Conservation (phyloP, 2,113 vertebrate genomes). For the Amblyopsis rosae region DNA sequence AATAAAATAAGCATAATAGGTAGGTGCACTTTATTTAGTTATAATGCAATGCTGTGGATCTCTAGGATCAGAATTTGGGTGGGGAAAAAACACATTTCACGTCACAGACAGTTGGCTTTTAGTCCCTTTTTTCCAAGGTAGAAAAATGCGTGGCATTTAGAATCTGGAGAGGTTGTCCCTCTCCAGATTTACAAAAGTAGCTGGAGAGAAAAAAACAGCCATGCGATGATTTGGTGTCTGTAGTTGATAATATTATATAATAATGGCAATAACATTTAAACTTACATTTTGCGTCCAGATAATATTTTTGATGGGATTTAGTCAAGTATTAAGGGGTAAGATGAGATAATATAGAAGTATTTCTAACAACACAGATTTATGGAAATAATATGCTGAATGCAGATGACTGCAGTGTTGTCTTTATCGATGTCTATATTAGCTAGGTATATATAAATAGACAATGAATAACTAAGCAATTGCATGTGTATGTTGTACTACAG, state of each 20-base stretch:
- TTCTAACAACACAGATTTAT: neutral
- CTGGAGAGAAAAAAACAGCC: conserved; percentile 8
- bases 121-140: conserved; percentile 53
- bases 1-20: neutral
- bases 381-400: neutral
- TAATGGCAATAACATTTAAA: conserved; percentile 14
- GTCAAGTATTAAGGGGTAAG: conserved; percentile 52
- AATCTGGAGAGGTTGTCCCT: conserved; percentile 17
- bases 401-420: neutral
- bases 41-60: conserved; percentile 1
- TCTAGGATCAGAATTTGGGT: neutral
- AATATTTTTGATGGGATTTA: conserved; percentile 45
- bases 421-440: too few relatives aligned
- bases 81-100: conserved; percentile 7
- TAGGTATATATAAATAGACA: neutral
- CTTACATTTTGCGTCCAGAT: conserved; percentile 37
- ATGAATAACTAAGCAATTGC: neutral
- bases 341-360: conserved; percentile 2
- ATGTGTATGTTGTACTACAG: conserved; percentile 39
- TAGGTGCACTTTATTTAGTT: conserved; percentile 2
- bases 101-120: conserved; percentile 60
- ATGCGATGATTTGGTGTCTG: conserved; percentile 8
- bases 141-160: conserved; percentile 56
- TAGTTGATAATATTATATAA: conserved; percentile 3
- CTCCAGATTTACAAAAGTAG: conserved; percentile 15